Conservation (phyloP, 2,888 invertebrate genomes). For the Stegana nigrithorax region DNA sequence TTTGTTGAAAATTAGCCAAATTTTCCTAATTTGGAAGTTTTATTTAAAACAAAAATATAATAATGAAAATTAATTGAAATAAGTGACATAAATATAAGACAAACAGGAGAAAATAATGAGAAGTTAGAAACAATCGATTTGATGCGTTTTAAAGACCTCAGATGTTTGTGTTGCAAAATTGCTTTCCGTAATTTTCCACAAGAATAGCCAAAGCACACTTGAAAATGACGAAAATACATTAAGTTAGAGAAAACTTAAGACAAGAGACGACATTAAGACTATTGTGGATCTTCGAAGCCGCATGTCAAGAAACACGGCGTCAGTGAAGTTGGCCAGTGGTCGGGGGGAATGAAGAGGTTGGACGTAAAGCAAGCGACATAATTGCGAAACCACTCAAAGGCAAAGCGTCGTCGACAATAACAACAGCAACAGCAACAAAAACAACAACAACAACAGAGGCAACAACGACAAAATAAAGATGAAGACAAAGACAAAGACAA, state of each 20-base stretch:
- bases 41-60: too few relatives aligned
- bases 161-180: background rate
- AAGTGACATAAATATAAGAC: too few relatives aligned
- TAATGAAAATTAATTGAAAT: too few relatives aligned
- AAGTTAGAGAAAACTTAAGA: slow-evolving; percentile 8
- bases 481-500: background rate
- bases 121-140: too few relatives aligned
- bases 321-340: background rate
- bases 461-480: background rate
- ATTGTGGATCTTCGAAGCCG: background rate
- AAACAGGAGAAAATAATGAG: too few relatives aligned
- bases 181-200: slow-evolving; percentile 6
- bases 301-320: background rate
- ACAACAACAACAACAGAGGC: too few relatives aligned
- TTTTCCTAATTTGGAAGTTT: too few relatives aligned
- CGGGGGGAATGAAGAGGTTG: background rate
- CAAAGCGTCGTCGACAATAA: slow-evolving; percentile 1
- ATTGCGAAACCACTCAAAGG: slow-evolving; percentile 16
- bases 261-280: background rate
- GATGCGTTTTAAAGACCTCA: too few relatives aligned
- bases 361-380: background rate
- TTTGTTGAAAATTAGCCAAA: too few relatives aligned
- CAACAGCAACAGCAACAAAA: background rate
- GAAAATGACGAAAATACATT: slow-evolving; percentile 12
- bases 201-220: slow-evolving; percentile 8